These are phyloP conservation scores for Drosophila buzzatii DNA, from an alignment of 2,888 invertebrate genomes.

Conservation along the genomic window DNA sequence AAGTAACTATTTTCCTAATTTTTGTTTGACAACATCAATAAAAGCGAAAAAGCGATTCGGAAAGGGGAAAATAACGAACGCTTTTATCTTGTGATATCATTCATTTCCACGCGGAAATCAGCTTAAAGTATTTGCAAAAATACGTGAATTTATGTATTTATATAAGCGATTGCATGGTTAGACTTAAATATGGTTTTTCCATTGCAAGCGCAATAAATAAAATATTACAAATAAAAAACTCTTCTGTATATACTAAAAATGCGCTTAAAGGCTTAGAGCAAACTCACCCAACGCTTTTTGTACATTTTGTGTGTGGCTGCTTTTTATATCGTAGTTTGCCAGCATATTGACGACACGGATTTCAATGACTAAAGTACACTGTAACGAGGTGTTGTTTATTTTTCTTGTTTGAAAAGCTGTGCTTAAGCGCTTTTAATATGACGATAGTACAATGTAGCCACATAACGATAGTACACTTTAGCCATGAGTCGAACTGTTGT, in stretches of 20 bases:
- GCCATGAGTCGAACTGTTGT: neutral
- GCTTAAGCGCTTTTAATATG: slow-evolving; percentile 6
- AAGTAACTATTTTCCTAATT: slow-evolving; percentile 19
- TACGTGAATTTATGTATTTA: slow-evolving; percentile 40
- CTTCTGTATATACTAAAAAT: slow-evolving; percentile 59
- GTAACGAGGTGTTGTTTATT: neutral
- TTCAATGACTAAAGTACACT: slow-evolving; percentile 20
- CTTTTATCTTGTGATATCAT: slow-evolving; percentile 58
- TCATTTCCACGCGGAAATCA: slow-evolving; percentile 68
- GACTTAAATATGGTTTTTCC: slow-evolving; percentile 46
- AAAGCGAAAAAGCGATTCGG: slow-evolving; percentile 2
- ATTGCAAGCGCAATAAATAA: slow-evolving; percentile 32
- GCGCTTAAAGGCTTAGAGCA: slow-evolving; percentile 68
- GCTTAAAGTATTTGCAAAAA: slow-evolving; percentile 68
- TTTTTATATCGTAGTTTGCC: slow-evolving; percentile 16
- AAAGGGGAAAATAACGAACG: slow-evolving; percentile 6
- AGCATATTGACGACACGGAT: slow-evolving; percentile 26
- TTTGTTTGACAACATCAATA: slow-evolving; percentile 15
- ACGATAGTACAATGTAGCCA: neutral
- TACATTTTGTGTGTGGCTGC: neutral
- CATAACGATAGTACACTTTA: neutral
- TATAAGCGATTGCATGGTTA: slow-evolving; percentile 40
- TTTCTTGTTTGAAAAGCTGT: neutral
- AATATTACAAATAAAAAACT: slow-evolving; percentile 27
- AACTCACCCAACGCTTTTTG: slow-evolving; percentile 22